Evolutionary conservation across 1,140 invertebrate genomes (phyloP).

Genomic region (Diploscapter pachys): DNA sequence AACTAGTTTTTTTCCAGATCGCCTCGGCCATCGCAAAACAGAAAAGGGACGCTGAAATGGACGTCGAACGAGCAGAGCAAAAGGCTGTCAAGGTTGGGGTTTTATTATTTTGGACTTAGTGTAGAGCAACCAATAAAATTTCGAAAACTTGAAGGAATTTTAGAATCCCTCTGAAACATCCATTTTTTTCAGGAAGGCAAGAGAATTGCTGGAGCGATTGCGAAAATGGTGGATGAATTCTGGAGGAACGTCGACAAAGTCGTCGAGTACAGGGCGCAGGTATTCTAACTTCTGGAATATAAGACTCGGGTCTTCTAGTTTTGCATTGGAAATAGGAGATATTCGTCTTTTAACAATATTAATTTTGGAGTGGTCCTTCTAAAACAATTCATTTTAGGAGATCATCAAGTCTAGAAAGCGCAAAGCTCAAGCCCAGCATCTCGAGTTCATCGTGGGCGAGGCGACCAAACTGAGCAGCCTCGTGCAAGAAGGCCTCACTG

Average conservation of each 20-base stretch:
- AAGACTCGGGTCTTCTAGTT: background rate
- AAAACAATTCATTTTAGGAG: constrained; percentile 38
- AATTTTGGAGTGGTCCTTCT: background rate
- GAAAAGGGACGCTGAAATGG: constrained; percentile 9
- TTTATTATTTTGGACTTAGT: constrained; percentile 28
- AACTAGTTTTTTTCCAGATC: background rate
- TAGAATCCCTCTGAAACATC: constrained; percentile 4
- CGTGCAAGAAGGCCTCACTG: constrained; percentile 56
- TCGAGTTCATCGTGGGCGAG: constrained; percentile 96
- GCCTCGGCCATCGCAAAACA: background rate
- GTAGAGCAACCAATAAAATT: background rate
- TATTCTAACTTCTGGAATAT: background rate
- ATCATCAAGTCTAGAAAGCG: constrained; percentile 64
- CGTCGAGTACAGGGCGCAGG: constrained; percentile 43
- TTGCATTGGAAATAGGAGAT: constrained; percentile 16
- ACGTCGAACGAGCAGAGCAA: constrained; percentile 16
- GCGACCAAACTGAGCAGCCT: constrained; percentile 87
- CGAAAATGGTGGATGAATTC: constrained; percentile 88
- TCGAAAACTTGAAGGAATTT: constrained; percentile 31
- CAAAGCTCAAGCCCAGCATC: constrained; percentile 88
- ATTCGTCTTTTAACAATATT: constrained; percentile 27
- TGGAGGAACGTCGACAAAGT: constrained; percentile 67
- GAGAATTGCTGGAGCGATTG: constrained; percentile 78
- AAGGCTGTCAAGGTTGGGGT: constrained; percentile 5
- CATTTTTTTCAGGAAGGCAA: constrained; percentile 41